phyloP scores from a whole-genome alignment of 2,888 invertebrate species.

The Diaphora mendica region DNA sequence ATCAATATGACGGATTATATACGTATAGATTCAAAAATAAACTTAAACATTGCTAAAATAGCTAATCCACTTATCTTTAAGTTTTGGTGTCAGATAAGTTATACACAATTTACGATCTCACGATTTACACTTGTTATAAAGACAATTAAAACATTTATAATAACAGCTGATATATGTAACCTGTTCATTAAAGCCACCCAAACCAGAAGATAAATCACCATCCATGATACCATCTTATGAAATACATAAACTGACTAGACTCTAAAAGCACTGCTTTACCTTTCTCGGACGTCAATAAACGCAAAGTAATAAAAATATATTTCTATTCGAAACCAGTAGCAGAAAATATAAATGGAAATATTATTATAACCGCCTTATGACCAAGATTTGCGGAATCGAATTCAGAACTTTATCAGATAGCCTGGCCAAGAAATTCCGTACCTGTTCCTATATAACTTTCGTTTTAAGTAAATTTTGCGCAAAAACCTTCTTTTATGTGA shows the following conservation, averaged over 20 bases:
- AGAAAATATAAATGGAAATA: conserved; percentile 20
- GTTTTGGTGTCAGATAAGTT: no score
- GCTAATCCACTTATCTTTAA: no score
- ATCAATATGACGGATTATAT: neutral
- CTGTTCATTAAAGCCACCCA: no score
- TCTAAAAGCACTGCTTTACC: neutral
- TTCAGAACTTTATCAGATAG: conserved; percentile 20
- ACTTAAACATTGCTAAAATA: neutral
- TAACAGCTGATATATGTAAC: no score
- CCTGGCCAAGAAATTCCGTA: conserved; percentile 5
- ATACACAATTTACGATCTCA: no score
- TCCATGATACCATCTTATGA: no score
- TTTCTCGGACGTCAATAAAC: neutral
- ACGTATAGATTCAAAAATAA: no score
- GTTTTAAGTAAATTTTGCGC: conserved; percentile 47
- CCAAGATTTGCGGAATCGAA: conserved; percentile 24
- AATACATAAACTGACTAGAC: neutral
- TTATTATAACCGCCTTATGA: conserved; percentile 14
- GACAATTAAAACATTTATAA: no score
- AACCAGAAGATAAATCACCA: no score
- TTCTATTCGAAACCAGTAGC: conserved; percentile 11
- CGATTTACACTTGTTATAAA: no score
- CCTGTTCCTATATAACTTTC: conserved; percentile 38
- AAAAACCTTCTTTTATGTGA: conserved; percentile 57
- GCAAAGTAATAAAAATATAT: conserved; percentile 5